Conservation (phyloP, 2,797 vertebrate species). For the Thunnus albacares region DNA sequence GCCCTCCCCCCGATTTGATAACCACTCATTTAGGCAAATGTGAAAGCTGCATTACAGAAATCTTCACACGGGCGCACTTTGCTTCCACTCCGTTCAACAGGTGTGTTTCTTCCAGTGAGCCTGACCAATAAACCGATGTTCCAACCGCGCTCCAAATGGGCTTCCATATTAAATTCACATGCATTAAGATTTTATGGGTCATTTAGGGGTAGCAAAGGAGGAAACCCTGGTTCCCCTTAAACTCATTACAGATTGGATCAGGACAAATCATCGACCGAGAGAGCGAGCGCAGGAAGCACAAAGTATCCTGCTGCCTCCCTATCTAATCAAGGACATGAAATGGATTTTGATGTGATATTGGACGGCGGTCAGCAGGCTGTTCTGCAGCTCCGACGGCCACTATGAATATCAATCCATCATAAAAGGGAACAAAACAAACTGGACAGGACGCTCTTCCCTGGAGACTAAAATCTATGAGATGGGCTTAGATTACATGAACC, state of each 20-base stretch:
- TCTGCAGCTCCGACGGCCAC: constrained; percentile 8
- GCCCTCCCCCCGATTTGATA: too few relatives aligned
- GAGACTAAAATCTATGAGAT: constrained; percentile 10
- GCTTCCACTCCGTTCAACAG: constrained; percentile 15
- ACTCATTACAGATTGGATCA: constrained; percentile 60
- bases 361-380: constrained; percentile 40
- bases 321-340: constrained; percentile 64
- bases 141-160: constrained; percentile 13
- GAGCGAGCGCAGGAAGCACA: constrained; percentile 53
- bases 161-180: constrained; percentile 54
- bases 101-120: constrained; percentile 27
- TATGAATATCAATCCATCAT: constrained; percentile 52
- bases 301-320: constrained; percentile 38
- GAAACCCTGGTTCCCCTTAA: constrained; percentile 48
- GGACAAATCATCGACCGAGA: constrained; percentile 32
- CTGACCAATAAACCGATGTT: constrained; percentile 21
- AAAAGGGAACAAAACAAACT: constrained; percentile 24
- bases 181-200: constrained; percentile 47
- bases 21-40: too few relatives aligned
- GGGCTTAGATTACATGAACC: background rate
- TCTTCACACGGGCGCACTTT: too few relatives aligned
- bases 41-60: background rate
- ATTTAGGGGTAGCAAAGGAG: constrained; percentile 46
- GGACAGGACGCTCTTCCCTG: constrained; percentile 33
- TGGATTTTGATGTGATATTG: constrained; percentile 52